These are phyloP conservation scores for Pseudochirops cupreus DNA, from an alignment of 2,797 vertebrate genomes.

Conservation along the genomic window DNA sequence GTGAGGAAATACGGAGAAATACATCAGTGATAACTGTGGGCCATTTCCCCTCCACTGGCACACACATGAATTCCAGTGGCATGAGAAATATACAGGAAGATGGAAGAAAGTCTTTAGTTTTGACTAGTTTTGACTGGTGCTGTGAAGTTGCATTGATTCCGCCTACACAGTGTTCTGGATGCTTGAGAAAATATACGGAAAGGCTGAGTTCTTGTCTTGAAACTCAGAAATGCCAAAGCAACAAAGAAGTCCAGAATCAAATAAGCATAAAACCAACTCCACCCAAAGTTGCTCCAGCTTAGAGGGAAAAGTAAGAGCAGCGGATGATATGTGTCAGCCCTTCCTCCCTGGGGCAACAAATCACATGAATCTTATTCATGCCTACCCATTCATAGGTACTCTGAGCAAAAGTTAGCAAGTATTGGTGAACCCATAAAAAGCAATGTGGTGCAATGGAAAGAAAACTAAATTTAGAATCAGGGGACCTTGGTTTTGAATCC, in stretches of 20 bases:
- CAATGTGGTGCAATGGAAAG: not conserved
- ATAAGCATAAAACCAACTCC: not conserved
- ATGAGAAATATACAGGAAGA: slow-evolving; percentile 32
- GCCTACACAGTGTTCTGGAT: not conserved
- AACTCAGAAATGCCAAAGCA: slow-evolving; percentile 26
- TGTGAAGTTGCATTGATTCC: slow-evolving; percentile 41
- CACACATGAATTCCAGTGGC: not conserved
- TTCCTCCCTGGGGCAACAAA: not conserved
- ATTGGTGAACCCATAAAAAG: not conserved
- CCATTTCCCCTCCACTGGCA: not conserved
- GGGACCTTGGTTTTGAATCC: not conserved
- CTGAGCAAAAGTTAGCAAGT: not conserved
- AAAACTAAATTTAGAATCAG: not conserved
- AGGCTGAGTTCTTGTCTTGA: slow-evolving; percentile 36
- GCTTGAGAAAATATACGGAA: not conserved
- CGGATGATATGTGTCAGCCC: not conserved
- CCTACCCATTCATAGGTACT: not conserved
- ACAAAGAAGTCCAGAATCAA: not conserved
- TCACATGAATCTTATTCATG: not conserved
- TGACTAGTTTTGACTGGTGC: not conserved
- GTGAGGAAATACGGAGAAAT: not conserved
- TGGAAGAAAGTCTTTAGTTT: slow-evolving; percentile 5
- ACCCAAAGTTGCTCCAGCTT: not conserved
- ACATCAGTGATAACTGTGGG: slow-evolving; percentile 26
- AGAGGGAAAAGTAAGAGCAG: not conserved